Conservation (phyloP, 2,113 vertebrate genomes). For the Ammospiza nelsoni region DNA sequence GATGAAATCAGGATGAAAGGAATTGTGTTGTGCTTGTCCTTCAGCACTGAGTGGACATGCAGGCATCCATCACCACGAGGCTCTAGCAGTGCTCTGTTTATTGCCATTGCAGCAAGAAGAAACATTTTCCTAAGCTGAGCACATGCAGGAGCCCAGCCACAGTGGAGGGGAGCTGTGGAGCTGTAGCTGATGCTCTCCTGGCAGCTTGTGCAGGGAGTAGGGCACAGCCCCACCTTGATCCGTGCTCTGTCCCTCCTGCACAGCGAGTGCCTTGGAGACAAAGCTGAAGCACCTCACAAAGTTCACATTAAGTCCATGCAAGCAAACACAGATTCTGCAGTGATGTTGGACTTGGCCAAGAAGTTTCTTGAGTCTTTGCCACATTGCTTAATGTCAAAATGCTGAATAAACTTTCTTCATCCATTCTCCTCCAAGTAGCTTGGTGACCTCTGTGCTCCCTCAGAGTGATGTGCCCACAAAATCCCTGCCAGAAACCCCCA, state of each 20-base stretch:
- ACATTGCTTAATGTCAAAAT: not conserved
- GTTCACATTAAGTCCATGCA: not conserved
- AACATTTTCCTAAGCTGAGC: not conserved
- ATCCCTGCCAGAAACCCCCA: not conserved
- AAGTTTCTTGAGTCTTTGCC: not conserved
- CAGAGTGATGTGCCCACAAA: not conserved
- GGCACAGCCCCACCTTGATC: not conserved
- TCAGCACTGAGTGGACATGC: not conserved
- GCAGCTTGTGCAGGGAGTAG: not conserved
- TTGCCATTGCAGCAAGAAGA: not conserved
- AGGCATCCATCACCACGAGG: fast-evolving
- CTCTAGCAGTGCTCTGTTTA: not conserved
- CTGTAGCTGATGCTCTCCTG: fast-evolving
- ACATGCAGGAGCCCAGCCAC: not conserved
- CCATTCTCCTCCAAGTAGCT: not conserved
- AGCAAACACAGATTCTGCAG: not conserved
- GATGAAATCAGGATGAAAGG: fast-evolving
- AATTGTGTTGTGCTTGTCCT: fast-evolving
- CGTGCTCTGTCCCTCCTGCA: fast-evolving
- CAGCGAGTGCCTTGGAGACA: fast-evolving
- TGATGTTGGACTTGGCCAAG: not conserved
- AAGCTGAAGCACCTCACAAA: not conserved
- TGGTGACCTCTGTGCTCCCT: not conserved
- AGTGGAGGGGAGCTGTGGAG: fast-evolving
- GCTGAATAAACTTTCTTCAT: not conserved